phyloP scores from a whole-genome alignment of 2,797 vertebrate species.

The Anisognathus igniventris region DNA sequence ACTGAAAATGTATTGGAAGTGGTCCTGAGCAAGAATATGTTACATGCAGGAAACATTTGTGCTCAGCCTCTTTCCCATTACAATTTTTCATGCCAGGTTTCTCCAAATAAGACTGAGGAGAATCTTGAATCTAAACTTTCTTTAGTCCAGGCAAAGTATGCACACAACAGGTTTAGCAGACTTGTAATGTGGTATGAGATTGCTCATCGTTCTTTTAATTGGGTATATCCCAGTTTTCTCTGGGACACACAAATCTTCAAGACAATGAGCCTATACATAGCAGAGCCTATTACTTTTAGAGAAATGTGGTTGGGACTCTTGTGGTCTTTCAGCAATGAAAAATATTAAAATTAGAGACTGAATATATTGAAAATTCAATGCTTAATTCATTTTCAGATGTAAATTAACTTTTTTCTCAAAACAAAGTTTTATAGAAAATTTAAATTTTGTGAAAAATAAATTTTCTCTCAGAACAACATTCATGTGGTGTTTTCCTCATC shows the following conservation, averaged over 20 bases:
- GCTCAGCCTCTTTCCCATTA: background rate
- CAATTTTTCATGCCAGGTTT: background rate
- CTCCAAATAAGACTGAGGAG: background rate
- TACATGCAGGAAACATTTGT: background rate
- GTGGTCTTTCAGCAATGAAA: background rate
- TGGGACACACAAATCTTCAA: background rate
- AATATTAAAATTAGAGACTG: background rate
- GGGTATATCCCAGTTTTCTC: background rate
- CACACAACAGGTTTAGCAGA: background rate
- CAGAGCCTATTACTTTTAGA: background rate
- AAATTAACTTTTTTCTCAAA: background rate
- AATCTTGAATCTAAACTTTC: background rate
- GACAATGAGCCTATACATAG: fast-evolving
- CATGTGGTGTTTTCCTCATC: background rate
- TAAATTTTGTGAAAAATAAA: background rate
- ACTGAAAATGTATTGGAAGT: background rate
- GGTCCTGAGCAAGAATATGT: background rate
- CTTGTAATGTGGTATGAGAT: background rate
- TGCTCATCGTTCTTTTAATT: background rate
- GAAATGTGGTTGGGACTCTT: background rate
- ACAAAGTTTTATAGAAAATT: background rate
- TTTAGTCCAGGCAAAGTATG: background rate
- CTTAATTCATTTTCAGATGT: background rate
- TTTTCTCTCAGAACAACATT: background rate
- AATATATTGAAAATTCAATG: background rate